Evolutionary conservation across 37 sponge, comb jelly and placozoan genomes (phyloP), one percentile per base, ranked within the genome.

Genomic region (Tethya wilhelma): DNA sequence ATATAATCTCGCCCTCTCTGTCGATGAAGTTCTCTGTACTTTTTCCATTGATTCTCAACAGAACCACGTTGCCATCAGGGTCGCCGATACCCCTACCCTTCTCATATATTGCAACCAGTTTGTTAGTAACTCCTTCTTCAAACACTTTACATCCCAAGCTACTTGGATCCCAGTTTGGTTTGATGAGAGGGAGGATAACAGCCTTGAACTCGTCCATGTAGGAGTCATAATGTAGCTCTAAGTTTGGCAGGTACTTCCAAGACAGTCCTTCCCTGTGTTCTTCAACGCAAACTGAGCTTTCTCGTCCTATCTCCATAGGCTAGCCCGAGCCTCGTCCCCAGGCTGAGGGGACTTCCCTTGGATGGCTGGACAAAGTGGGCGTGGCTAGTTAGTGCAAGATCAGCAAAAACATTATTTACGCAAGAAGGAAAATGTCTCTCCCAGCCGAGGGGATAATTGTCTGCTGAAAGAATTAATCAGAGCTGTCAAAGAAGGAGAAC

Each of bases 31-130:
- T 32, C 33, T 91, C 93, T 2, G 95, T 91, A 33, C 85, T 70
- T 2, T 42, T 17, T 1, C 95, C 95, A 49, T 95, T 83, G 12
- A 91, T 42, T 8, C 93, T 70, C 33, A 95, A 20, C 17, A 95
- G 71, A 3, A 87, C 88, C 56, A 59, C 71, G 25, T 88, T 77
- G 23, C 73, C 87, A 20, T 64, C 19, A 0, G 62, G 43, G 11
- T 75, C 77, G 1, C n/a, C 56, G 11, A 64, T 45, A 1, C 65
- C 67, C 34, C 38, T 67, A 1, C 46, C 73, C 34, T 72, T 68
- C 40, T 33, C 30, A 60, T 83, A 82, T 19, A 82, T 33, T 4
- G 44, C 91, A 40, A 91, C 38, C 1, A 91, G 75, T 23, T 14
- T 71, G 57, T 91, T 91, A 11, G 87, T 91, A 41, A 82, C 28